Conservation (phyloP, 2,888 invertebrate genomes). For the Aradus depressus region DNA sequence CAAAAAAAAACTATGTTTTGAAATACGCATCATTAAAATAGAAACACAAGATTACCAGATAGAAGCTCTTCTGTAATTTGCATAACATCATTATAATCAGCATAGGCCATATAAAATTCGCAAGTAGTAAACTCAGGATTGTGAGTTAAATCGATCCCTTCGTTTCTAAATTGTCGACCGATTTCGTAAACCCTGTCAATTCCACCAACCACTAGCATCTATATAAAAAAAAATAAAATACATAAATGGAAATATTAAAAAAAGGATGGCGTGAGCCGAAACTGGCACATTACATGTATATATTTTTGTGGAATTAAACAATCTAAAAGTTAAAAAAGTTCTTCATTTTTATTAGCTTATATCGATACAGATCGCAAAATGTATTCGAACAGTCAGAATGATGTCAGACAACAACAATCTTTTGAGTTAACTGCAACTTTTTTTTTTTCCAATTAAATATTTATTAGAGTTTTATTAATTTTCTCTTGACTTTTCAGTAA, state of each 20-base stretch:
- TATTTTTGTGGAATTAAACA: constrained; percentile 5
- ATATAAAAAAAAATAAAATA: not conserved
- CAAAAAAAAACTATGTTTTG: not conserved
- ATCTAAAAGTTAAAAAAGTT: too few species aligned
- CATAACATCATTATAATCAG: constrained; percentile 95
- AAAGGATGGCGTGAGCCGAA: too few species aligned
- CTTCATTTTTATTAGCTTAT: too few species aligned
- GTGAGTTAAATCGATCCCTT: constrained; percentile 97
- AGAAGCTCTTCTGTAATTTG: constrained; percentile 82
- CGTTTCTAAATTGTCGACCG: constrained; percentile 91
- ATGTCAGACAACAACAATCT: not conserved
- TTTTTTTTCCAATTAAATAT: too few species aligned
- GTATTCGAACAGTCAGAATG: too few species aligned
- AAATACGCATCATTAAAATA: not conserved
- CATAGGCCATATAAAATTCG: constrained; percentile 99
- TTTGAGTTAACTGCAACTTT: too few species aligned
- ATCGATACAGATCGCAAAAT: too few species aligned
- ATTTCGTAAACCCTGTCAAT: constrained; percentile 86
- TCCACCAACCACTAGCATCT: constrained; percentile 96
- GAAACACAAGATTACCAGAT: constrained; percentile 45
- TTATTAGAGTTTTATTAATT: too few species aligned
- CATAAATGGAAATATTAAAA: not conserved
- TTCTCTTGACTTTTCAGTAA: too few species aligned
- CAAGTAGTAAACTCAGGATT: constrained; percentile 99
- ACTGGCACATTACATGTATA: too few species aligned